These are phyloP conservation scores for Columba janthina DNA, from an alignment of 2,113 vertebrate genomes.

Conservation along the genomic window DNA sequence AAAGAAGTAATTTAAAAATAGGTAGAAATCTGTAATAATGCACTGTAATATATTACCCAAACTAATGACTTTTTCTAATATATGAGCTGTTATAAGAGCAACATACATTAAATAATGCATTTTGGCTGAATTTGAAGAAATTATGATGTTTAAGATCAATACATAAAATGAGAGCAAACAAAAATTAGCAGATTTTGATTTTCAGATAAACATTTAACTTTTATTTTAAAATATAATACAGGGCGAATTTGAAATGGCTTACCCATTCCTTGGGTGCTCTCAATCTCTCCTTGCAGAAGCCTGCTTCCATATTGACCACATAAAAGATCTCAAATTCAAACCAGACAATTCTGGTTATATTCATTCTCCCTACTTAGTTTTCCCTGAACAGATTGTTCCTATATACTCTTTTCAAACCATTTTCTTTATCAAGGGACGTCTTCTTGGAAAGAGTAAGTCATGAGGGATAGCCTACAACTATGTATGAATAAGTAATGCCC, in stretches of 20 bases:
- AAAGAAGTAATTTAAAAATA: not conserved
- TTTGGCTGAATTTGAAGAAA: not conserved
- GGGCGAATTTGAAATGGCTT: not conserved
- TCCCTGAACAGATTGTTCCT: not conserved
- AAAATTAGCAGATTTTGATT: not conserved
- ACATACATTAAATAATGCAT: not conserved
- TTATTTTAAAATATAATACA: not conserved
- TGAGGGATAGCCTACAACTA: not conserved
- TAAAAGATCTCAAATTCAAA: not conserved
- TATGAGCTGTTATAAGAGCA: not conserved
- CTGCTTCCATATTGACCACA: not conserved
- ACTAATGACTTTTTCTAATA: not conserved
- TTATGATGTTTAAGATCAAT: not conserved
- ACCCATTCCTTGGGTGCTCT: not conserved
- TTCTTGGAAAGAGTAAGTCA: not conserved
- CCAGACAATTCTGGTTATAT: not conserved
- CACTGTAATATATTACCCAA: not conserved
- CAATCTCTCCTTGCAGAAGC: not conserved
- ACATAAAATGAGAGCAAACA: not conserved
- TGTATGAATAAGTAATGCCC: not conserved
- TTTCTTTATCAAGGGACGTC: not conserved
- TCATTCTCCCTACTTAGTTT: not conserved
- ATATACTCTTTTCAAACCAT: not conserved
- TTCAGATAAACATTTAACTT: not conserved
- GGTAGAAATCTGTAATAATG: not conserved